Evolutionary conservation across 1,140 invertebrate species (phyloP), one percentile per base, ranked within the genome.

Genomic region (Drosophila sp.): DNA sequence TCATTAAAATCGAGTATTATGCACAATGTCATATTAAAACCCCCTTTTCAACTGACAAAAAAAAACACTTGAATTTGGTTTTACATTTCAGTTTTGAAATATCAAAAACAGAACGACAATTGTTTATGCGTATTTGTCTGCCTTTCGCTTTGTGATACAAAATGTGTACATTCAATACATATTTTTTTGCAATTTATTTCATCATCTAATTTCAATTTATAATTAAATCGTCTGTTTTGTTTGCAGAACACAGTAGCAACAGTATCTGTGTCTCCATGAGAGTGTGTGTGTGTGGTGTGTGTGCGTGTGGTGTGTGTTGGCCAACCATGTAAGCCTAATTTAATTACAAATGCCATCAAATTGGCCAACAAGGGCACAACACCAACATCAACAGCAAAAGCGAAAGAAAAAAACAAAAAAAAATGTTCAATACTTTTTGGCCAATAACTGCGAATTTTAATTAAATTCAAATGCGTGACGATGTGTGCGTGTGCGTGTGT

Each of bases 361-460:
- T 78, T 74, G 62, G 57, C 63, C 72, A 66, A 62, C 38, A 66
- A 32, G 44, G 54, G 55, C 35, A 27, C 44, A 56, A 29, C 29
- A 54, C 3, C 47, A 29, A 66, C 32, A 25, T 32, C 64, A 44
- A 44, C 54, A 25, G 56, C 40, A 27, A 56, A 41, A 65, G 17
- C 17, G 17, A 17, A 17, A 40, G 62, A 75, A 66, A 56, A 70
- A 47, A 64, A 56, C 17, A 58, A 40, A 62, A 69, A 66, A 78
- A 58, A 47, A 25, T 11, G 17, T 67, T 72, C 79, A 56, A 87
- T 86, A 73, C 79, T 79, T 73, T 79, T 71, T 78, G 54, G 76
- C 77, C 83, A 86, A 87, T 86, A 86, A 83, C 79, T 86, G 79
- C 60, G 76, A 83, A 80, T 77, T 86, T 86, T 86, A 86, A 86